phyloP scores from a whole-genome alignment of 2,113 vertebrate species.

The Cephalopterus ornatus region DNA sequence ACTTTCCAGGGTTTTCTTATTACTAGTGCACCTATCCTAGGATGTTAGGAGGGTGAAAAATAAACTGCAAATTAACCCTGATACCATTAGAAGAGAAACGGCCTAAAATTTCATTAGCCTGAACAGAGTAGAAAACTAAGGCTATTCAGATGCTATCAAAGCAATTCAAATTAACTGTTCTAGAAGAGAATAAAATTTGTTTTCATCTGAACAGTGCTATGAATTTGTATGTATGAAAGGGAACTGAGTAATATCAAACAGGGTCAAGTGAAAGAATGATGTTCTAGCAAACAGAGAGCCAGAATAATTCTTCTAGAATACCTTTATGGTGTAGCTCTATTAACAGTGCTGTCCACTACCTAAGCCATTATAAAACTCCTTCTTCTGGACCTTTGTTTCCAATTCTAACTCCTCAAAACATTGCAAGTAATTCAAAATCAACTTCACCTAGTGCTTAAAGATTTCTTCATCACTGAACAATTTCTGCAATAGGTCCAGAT shows the following conservation, averaged over 20 bases:
- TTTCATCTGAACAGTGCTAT: neutral
- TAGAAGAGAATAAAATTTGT: neutral
- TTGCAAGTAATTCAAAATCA: neutral
- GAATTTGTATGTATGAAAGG: neutral
- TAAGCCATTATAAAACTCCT: neutral
- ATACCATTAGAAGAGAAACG: neutral
- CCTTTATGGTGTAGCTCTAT: neutral
- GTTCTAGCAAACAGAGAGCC: neutral
- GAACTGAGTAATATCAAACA: neutral
- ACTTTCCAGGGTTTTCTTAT: neutral
- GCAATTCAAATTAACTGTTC: neutral
- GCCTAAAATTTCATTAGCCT: neutral
- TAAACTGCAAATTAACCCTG: neutral
- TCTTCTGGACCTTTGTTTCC: neutral
- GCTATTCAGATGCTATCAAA: neutral
- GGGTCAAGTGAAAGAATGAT: neutral
- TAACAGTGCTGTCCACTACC: neutral
- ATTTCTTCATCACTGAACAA: neutral
- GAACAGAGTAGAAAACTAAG: neutral
- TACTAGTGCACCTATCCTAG: neutral
- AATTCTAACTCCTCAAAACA: neutral
- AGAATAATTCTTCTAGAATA: neutral
- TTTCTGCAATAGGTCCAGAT: neutral
- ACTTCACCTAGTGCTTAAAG: neutral
- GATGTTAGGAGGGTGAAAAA: neutral